Percentiles rank a stretch among this genome's conserved stretches.
Evolutionary conservation across 2,113 vertebrate species (phyloP).

Genomic region (Arvicanthis niloticus): DNA sequence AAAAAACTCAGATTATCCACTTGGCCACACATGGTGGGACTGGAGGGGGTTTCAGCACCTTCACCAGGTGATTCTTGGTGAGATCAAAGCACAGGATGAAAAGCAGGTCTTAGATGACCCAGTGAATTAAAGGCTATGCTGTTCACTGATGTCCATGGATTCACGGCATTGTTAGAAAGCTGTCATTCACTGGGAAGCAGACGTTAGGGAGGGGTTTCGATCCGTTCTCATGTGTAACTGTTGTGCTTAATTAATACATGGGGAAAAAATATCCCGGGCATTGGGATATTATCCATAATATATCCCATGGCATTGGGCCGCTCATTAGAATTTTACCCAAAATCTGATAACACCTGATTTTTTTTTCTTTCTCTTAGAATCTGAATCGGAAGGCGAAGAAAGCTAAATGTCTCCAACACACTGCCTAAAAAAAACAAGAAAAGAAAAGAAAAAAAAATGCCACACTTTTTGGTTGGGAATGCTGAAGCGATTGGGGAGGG

Average conservation of each 20-base stretch:
- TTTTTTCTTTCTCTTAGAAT: constrained; percentile 87
- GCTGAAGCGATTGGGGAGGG: constrained; percentile 82
- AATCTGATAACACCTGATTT: constrained; percentile 42
- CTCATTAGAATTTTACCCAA: neutral
- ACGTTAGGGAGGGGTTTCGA: neutral
- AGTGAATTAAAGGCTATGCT: neutral
- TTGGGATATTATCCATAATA: neutral
- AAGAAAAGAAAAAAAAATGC: neutral
- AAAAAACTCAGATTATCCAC: neutral
- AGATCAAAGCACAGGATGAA: neutral
- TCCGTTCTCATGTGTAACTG: neutral
- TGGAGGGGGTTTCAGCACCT: neutral
- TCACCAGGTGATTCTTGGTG: neutral
- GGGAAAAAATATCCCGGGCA: neutral
- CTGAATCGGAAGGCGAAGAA: constrained; percentile 94
- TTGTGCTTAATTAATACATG: neutral
- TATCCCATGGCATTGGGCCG: neutral
- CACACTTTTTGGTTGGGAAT: constrained; percentile 78
- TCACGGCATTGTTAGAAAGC: neutral
- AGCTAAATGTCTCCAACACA: constrained; percentile 85
- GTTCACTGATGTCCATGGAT: neutral
- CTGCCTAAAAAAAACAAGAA: constrained; percentile 47
- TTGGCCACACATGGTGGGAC: neutral
- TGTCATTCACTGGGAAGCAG: neutral
- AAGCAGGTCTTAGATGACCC: neutral